phyloP scores from a whole-genome alignment of 92 coral and sea anemone species.

The Phenganax subtilis region DNA sequence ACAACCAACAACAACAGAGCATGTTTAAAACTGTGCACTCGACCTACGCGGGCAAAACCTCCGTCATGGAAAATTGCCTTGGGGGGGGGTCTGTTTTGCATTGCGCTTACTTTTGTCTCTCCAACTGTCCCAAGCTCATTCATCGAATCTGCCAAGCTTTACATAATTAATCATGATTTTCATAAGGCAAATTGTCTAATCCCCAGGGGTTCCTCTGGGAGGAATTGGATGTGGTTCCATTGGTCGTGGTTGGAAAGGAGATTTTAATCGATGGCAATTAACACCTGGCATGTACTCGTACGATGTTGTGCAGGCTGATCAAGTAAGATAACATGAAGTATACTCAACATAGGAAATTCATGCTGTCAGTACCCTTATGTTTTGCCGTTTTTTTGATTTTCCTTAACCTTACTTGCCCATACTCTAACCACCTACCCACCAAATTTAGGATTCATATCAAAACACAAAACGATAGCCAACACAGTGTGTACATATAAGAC shows the following conservation, averaged over 20 bases:
- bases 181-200: background rate
- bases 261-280: slow-evolving; percentile 94
- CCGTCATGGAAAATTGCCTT: too few species aligned
- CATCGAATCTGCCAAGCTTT: background rate
- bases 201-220: slow-evolving; percentile 89
- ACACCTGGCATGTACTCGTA: slow-evolving; percentile 97
- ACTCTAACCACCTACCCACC: too few species aligned
- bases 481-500: too few species aligned
- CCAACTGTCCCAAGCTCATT: background rate
- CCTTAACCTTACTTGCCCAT: background rate
- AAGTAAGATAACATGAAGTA: slow-evolving; percentile 45
- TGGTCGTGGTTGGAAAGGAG: slow-evolving; percentile 99
- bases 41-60: too few species aligned
- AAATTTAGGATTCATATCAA: too few species aligned
- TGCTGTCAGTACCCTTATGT: background rate
- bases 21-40: too few species aligned
- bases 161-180: background rate
- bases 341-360: background rate
- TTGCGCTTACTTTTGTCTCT: background rate
- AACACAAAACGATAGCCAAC: too few species aligned
- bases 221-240: slow-evolving; percentile 97
- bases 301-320: slow-evolving; percentile 84
- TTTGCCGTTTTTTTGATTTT: background rate
- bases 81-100: background rate
- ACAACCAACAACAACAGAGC: too few species aligned